Percentiles rank a stretch among this genome's conserved stretches.
Conservation (phyloP, 2,888 invertebrate species). For the Eurytoma adleriae region DNA sequence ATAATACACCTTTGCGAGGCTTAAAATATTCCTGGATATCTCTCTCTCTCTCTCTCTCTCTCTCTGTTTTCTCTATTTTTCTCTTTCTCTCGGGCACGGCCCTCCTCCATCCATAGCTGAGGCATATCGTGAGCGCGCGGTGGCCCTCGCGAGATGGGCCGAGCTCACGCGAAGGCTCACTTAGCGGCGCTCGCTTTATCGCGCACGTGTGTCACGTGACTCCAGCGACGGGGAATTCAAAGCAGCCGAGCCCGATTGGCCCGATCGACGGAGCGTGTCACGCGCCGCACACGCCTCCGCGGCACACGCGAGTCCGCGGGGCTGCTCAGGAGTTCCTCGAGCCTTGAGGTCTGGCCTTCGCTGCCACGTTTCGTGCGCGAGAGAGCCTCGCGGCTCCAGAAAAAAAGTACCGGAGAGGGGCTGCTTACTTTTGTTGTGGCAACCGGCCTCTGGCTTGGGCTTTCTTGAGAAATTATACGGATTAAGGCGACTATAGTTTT, state of each 20-base stretch:
- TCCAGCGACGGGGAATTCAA: slow-evolving; percentile 64
- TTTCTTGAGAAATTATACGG: background rate
- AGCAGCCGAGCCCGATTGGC: slow-evolving; percentile 69
- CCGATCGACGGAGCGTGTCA: slow-evolving; percentile 70
- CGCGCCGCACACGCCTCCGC: slow-evolving; percentile 69
- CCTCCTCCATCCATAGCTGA: background rate
- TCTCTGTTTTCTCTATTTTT: background rate
- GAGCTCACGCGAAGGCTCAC: slow-evolving; percentile 71
- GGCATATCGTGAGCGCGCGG: background rate
- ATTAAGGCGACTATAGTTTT: background rate
- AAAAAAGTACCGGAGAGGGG: background rate
- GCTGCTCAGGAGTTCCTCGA: slow-evolving; percentile 13
- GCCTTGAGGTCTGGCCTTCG: background rate
- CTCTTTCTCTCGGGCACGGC: background rate
- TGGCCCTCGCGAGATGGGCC: slow-evolving; percentile 32
- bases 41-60: slow-evolving; percentile 1
- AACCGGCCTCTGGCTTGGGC: background rate
- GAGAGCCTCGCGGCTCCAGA: background rate
- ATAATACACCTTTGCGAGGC: background rate
- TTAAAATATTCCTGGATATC: slow-evolving; percentile 38
- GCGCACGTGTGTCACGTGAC: slow-evolving; percentile 66
- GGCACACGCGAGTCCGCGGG: slow-evolving; percentile 68
- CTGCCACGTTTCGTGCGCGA: no score
- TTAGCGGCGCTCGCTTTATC: slow-evolving; percentile 67
- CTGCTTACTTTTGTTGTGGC: background rate